Percentiles rank a stretch among this genome's conserved stretches.
phyloP scores from a whole-genome alignment of 2,113 vertebrate genomes.

The Rhea americana region DNA sequence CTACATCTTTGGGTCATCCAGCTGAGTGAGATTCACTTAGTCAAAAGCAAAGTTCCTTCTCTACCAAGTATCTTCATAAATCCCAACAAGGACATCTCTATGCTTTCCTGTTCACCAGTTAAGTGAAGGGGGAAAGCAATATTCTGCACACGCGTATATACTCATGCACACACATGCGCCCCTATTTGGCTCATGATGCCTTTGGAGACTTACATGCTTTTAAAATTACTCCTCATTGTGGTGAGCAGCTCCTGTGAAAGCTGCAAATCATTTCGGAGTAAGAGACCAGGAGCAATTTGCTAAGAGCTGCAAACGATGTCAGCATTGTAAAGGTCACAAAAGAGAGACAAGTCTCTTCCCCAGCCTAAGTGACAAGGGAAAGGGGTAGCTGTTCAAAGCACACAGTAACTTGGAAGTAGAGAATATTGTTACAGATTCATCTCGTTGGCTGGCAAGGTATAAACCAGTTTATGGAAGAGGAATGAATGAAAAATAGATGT shows the following conservation, averaged over 20 bases:
- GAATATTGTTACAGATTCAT: not conserved
- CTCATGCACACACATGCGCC: rapidly evolving
- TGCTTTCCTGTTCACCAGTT: not conserved
- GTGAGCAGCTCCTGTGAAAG: not conserved
- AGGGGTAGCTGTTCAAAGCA: not conserved
- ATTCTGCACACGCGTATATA: not conserved
- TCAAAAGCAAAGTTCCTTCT: not conserved
- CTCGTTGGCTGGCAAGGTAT: rapidly evolving
- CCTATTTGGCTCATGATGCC: not conserved
- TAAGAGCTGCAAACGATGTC: not conserved
- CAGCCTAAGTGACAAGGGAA: not conserved
- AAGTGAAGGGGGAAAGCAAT: not conserved
- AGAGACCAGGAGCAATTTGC: not conserved
- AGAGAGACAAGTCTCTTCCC: not conserved
- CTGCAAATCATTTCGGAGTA: not conserved
- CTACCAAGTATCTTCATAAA: not conserved
- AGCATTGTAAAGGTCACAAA: not conserved
- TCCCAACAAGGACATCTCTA: not conserved
- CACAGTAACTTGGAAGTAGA: not conserved
- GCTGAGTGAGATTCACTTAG: not conserved
- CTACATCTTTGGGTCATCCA: not conserved
- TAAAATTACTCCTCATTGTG: not conserved
- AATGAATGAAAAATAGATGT: not conserved
- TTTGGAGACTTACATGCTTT: not conserved
- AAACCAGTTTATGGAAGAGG: not conserved